These are phyloP conservation scores for Glaucopsyche alexis DNA, from an alignment of 2,888 invertebrate genomes.

Conservation along the genomic window DNA sequence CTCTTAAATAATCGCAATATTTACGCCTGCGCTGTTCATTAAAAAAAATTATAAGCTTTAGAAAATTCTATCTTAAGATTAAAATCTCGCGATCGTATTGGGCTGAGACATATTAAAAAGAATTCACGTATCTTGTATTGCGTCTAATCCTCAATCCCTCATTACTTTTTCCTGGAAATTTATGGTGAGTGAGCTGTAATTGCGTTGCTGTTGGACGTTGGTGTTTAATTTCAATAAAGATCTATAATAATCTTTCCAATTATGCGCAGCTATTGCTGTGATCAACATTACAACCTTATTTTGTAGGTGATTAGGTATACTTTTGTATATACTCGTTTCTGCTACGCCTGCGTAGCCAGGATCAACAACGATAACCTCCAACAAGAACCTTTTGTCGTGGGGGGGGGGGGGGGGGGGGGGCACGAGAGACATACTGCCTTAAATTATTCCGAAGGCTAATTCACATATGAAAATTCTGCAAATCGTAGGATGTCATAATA, in stretches of 20 bases:
- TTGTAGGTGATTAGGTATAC: too few relatives aligned
- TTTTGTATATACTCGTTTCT: not conserved
- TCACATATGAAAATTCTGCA: not conserved
- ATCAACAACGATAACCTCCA: too few relatives aligned
- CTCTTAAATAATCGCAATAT: too few relatives aligned
- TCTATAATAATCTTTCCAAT: too few relatives aligned
- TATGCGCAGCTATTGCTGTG: too few relatives aligned
- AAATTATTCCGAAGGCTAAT: not conserved
- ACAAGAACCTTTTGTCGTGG: too few relatives aligned
- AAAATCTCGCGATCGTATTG: not conserved
- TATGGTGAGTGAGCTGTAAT: not conserved
- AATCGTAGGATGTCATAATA: too few relatives aligned
- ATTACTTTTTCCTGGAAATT: not conserved
- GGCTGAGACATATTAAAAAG: not conserved
- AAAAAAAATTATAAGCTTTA: too few relatives aligned
- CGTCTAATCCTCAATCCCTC: not conserved
- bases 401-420: too few relatives aligned
- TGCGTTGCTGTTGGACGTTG: not conserved
- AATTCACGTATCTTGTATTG: not conserved
- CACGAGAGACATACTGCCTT: too few relatives aligned
- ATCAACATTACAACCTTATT: not conserved
- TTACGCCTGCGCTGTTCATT: too few relatives aligned
- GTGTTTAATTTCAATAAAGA: not conserved
- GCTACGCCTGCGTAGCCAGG: too few relatives aligned
- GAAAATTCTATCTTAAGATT: not conserved